phyloP scores from a whole-genome alignment of 2,113 vertebrate species.

The Lanius ludovicianus region DNA sequence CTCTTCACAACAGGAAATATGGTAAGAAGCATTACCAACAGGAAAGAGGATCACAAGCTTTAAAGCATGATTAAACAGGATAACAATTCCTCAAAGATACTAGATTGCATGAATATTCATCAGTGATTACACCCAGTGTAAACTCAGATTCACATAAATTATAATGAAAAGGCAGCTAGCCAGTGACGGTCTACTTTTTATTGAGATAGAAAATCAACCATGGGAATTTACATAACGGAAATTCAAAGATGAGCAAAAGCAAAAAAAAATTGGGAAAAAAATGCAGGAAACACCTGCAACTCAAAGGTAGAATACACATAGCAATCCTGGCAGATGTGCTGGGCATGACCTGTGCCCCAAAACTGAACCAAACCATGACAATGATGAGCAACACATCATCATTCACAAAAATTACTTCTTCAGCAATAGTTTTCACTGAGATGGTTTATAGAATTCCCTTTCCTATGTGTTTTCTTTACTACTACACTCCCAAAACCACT shows the following conservation, averaged over 20 bases:
- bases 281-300: neutral
- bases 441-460: neutral
- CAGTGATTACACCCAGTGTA: neutral
- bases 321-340: neutral
- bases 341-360: neutral
- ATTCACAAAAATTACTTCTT: neutral
- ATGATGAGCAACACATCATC: neutral
- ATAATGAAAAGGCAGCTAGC: neutral
- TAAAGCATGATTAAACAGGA: slow-evolving; percentile 57
- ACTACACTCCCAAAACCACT: neutral
- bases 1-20: slow-evolving; percentile 57
- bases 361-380: neutral
- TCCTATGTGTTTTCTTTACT: neutral
- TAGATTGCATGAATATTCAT: slow-evolving; percentile 51
- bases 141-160: slow-evolving; percentile 27
- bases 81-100: slow-evolving; percentile 52
- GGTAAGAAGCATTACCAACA: slow-evolving; percentile 60
- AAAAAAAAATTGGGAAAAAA: neutral
- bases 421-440: neutral
- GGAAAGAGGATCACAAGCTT: slow-evolving; percentile 61
- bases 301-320: neutral
- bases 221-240: neutral
- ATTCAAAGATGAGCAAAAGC: neutral
- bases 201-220: neutral
- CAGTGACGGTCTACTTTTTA: neutral